Conservation (phyloP, 2,888 invertebrate species). For the Agrochola circellaris region DNA sequence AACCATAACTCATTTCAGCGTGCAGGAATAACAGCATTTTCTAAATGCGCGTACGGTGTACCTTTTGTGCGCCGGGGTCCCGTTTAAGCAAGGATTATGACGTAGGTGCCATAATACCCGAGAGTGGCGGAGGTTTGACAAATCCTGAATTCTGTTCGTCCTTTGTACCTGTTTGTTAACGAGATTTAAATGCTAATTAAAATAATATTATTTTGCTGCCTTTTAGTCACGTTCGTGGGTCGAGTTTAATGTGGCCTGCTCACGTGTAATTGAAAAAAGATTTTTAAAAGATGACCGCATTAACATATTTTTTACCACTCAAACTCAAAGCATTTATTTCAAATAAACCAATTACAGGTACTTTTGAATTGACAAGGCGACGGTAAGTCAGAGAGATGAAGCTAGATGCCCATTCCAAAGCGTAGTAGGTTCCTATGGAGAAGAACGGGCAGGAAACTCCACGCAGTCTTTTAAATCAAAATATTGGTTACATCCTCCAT, state of each 20-base stretch:
- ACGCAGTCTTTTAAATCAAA: no score
- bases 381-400: no score
- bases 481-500: no score
- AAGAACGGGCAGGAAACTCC: no score
- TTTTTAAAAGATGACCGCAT: slow-evolving; percentile 8
- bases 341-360: no score
- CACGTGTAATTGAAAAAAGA: slow-evolving; percentile 7
- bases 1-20: background rate
- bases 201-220: slow-evolving; percentile 42
- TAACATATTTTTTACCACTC: background rate
- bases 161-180: slow-evolving; percentile 56
- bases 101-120: slow-evolving; percentile 61
- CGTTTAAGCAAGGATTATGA: slow-evolving; percentile 61
- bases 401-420: no score
- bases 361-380: no score
- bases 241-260: slow-evolving; percentile 19
- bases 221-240: slow-evolving; percentile 47
- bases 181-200: slow-evolving; percentile 60
- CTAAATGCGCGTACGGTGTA: slow-evolving; percentile 29
- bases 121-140: slow-evolving; percentile 58
- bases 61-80: slow-evolving; percentile 38
- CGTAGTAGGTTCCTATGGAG: no score
- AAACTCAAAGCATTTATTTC: no score
- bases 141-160: slow-evolving; percentile 60
- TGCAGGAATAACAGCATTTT: slow-evolving; percentile 5